These are phyloP conservation scores for Euleptes europaea DNA, from an alignment of 2,113 vertebrate genomes.

Conservation along the genomic window DNA sequence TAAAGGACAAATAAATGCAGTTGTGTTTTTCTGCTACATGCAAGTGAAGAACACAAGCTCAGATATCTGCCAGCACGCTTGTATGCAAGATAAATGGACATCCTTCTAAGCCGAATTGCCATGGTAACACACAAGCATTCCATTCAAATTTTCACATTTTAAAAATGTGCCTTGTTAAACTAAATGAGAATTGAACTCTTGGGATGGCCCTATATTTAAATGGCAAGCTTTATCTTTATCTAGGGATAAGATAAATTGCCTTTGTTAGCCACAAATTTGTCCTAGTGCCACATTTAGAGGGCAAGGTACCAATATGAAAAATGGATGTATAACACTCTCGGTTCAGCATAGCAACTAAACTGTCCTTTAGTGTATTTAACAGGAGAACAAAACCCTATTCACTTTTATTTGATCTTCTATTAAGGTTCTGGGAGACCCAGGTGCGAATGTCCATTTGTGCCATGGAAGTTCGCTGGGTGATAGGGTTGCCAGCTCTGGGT, in stretches of 20 bases:
- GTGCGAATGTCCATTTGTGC: too few species aligned
- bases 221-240: background rate
- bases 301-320: background rate
- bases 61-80: background rate
- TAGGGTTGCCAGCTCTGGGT: too few species aligned
- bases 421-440: too few species aligned
- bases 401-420: background rate
- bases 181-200: background rate
- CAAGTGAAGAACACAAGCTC: background rate
- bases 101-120: conserved; percentile 5
- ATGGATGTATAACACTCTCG: background rate
- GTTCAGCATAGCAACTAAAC: background rate
- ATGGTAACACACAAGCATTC: background rate
- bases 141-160: background rate
- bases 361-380: background rate
- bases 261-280: background rate
- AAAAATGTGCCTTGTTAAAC: background rate
- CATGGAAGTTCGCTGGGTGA: too few species aligned
- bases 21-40: conserved; percentile 1
- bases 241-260: background rate
- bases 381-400: background rate
- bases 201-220: background rate
- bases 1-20: background rate
- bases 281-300: background rate
- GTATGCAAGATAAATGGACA: background rate